These are phyloP conservation scores for Zapus hudsonius DNA, from an alignment of 2,113 vertebrate genomes.

Conservation along the genomic window DNA sequence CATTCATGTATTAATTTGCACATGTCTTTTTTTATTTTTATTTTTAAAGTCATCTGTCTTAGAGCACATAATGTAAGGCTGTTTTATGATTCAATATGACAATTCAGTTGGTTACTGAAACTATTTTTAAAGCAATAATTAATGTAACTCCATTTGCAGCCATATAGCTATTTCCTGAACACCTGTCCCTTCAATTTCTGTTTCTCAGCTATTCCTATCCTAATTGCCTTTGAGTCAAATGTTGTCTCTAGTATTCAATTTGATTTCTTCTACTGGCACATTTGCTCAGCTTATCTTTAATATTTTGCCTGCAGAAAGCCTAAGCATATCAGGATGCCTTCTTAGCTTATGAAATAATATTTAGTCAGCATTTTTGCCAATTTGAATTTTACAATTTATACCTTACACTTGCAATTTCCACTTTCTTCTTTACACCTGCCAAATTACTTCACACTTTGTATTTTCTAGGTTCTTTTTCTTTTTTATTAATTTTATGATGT, in stretches of 20 bases:
- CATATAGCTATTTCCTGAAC: neutral
- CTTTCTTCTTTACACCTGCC: neutral
- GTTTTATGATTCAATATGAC: neutral
- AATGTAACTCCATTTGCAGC: neutral
- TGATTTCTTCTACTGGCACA: neutral
- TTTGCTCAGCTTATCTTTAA: neutral
- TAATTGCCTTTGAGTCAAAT: neutral
- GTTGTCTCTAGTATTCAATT: neutral
- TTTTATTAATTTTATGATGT: too few relatives aligned
- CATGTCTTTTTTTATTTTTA: neutral
- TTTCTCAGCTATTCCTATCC: neutral
- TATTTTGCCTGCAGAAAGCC: neutral
- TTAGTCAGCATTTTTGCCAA: neutral
- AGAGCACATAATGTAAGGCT: neutral
- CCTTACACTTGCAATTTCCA: neutral
- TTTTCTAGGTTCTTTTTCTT: neutral
- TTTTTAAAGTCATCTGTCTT: neutral
- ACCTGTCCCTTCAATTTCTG: neutral
- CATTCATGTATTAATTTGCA: neutral
- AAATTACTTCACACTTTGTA: neutral
- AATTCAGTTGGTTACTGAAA: neutral
- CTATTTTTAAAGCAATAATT: neutral
- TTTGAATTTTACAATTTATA: neutral
- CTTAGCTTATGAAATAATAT: neutral
- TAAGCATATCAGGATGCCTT: neutral